Base-by-base conservation (phyloP, 2,888 invertebrate species). In the Catotricha subobsoleta region DNA sequence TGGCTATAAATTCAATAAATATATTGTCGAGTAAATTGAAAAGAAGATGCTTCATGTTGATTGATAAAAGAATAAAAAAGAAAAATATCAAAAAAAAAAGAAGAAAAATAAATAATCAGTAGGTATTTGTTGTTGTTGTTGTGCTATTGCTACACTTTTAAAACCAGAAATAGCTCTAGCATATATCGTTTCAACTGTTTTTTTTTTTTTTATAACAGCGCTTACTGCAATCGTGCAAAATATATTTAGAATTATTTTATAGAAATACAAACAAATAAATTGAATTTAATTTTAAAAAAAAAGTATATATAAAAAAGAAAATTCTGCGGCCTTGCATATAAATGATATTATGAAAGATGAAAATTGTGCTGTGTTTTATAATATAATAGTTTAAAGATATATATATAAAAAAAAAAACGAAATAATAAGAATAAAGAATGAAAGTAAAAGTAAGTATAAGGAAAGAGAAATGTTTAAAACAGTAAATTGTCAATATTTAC, bases 281-380 rank as follows among this genome's bases (percentile, higher is more conserved):
- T n/a, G n/a, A n/a, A n/a, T n/a, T n/a, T n/a, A 20, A 15, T 15
- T 20, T 8, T 7, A 15, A 8, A 19, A 35, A 18, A 18, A 36
- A 36, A 36, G 3, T 7, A 21, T 13, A 7, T 21, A 25, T 5
- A 21, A 36, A 7, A 16, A 20, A 20, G 7, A 35, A 20, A 19
- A 19, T 20, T 20, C 10, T 35, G 35, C 35, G 18, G 35, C 35
- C 20, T 35, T 35, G 35, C 35, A 20, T 35, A 9, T 33, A 12
- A n/a, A 35, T 35, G 35, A 35, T 31, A n/a, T n/a, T n/a, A n/a
- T n/a, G n/a, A n/a, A n/a, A 31, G 8, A 35, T 16, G 16, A 21
- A 35, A 35, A 15, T 9, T 33, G 33, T 16, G 7, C 12, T 6
- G 4, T 16, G 10, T 12, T 4, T 13, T 33, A 6, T 5, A 8